Evolutionary conservation across 2,888 invertebrate genomes (phyloP).

Genomic region (Therioaphis trifolii): DNA sequence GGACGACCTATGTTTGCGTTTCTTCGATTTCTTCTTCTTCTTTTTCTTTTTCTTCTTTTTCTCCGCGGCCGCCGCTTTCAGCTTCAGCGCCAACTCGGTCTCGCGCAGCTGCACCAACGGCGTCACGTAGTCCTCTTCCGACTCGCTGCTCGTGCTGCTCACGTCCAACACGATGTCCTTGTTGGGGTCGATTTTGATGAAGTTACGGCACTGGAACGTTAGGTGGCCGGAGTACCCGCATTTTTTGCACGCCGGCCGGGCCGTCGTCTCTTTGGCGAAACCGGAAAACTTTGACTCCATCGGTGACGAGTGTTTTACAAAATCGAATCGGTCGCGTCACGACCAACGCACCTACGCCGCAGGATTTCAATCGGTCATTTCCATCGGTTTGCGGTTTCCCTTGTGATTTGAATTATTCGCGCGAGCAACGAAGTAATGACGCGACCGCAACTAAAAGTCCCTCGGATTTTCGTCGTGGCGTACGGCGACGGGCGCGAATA

Average conservation of each 20-base stretch:
- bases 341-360: too few species aligned
- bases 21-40: slow-evolving; percentile 68
- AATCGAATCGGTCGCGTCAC: too few species aligned
- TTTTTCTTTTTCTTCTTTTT: slow-evolving; percentile 70
- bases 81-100: slow-evolving; percentile 79
- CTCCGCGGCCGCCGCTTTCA: slow-evolving; percentile 75
- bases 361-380: too few species aligned
- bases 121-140: slow-evolving; percentile 78
- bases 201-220: slow-evolving; percentile 95
- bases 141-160: slow-evolving; percentile 90
- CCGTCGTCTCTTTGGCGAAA: slow-evolving; percentile 43
- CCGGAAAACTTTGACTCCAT: slow-evolving; percentile 59
- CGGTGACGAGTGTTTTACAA: too few species aligned
- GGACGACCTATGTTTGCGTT: slow-evolving; percentile 63
- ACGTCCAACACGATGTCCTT: slow-evolving; percentile 93
- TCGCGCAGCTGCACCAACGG: slow-evolving; percentile 84
- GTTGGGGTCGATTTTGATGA: slow-evolving; percentile 90
- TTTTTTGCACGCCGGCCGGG: slow-evolving; percentile 88
- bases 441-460: too few species aligned
- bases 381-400: too few species aligned
- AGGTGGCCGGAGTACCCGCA: slow-evolving; percentile 96
- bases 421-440: too few species aligned
- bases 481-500: too few species aligned
- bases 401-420: too few species aligned
- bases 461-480: too few species aligned